Conservation (phyloP, 2,888 invertebrate species). For the Chydorus sphaericus region DNA sequence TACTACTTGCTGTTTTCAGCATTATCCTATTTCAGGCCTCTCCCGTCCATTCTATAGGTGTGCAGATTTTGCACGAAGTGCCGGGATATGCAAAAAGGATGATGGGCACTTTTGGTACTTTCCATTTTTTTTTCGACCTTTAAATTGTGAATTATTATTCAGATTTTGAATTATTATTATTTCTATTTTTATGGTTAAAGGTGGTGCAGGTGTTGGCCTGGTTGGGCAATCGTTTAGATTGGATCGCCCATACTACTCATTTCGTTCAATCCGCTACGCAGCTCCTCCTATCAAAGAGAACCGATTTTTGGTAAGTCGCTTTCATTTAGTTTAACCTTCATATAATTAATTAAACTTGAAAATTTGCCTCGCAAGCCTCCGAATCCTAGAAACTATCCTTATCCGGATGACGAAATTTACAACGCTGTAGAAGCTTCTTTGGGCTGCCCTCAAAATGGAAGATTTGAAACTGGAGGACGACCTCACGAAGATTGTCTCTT, state of each 20-base stretch:
- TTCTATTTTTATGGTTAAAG: too few relatives aligned
- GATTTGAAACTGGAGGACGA: not conserved
- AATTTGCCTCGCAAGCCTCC: too few relatives aligned
- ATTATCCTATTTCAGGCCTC: too few relatives aligned
- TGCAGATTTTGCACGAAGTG: too few relatives aligned
- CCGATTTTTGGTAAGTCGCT: slow-evolving; percentile 11
- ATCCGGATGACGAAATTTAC: slow-evolving; percentile 12
- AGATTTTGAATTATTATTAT: too few relatives aligned
- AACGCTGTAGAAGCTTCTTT: slow-evolving; percentile 1
- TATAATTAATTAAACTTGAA: too few relatives aligned
- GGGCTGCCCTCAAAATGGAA: slow-evolving; percentile 8
- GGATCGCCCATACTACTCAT: not conserved
- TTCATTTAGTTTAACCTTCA: not conserved
- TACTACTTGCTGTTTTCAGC: too few relatives aligned
- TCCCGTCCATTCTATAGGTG: too few relatives aligned
- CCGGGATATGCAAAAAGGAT: not conserved
- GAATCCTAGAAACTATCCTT: slow-evolving; percentile 3
- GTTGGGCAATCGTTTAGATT: not conserved
- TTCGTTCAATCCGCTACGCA: slow-evolving; percentile 10
- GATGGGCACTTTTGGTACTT: not conserved
- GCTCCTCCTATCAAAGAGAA: slow-evolving; percentile 6
- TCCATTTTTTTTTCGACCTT: not conserved
- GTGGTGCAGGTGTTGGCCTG: too few relatives aligned
- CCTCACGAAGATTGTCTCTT: slow-evolving; percentile 12
- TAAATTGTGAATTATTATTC: not conserved